These are phyloP conservation scores for Sebastes ruberrimus DNA, from an alignment of 2,797 vertebrate genomes.

Conservation along the genomic window DNA sequence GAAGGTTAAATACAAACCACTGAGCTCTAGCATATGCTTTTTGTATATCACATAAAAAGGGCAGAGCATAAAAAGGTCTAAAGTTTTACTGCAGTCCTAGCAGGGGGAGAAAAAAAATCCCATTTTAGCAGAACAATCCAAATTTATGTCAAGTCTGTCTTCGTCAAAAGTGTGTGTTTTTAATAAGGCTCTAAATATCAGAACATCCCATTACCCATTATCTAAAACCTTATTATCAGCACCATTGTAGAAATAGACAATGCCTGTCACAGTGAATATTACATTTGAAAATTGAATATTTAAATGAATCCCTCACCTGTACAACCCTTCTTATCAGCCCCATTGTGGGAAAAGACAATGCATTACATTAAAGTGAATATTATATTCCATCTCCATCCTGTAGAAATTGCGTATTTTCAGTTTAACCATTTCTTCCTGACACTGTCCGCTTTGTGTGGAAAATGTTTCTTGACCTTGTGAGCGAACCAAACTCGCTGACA, in stretches of 20 bases:
- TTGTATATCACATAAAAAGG: conserved; percentile 22
- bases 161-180: conserved; percentile 55
- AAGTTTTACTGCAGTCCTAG: neutral
- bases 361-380: conserved; percentile 73
- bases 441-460: conserved; percentile 17
- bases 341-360: conserved; percentile 73
- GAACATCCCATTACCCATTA: conserved; percentile 70
- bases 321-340: conserved; percentile 70
- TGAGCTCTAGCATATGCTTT: conserved; percentile 26
- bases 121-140: conserved; percentile 19
- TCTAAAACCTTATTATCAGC: conserved; percentile 73
- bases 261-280: conserved; percentile 69
- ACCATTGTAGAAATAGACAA: conserved; percentile 74
- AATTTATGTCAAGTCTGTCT: conserved; percentile 16
- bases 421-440: conserved; percentile 23
- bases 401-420: conserved; percentile 35
- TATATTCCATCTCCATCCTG: conserved; percentile 59
- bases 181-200: conserved; percentile 74
- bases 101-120: neutral
- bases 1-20: conserved; percentile 52
- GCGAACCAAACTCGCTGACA: neutral
- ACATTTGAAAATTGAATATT: conserved; percentile 74
- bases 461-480: conserved; percentile 35
- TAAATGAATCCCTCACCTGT: conserved; percentile 74
- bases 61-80: conserved; percentile 14